Conservation (phyloP, 2,797 vertebrate species). For the Sebastes nivosus region DNA sequence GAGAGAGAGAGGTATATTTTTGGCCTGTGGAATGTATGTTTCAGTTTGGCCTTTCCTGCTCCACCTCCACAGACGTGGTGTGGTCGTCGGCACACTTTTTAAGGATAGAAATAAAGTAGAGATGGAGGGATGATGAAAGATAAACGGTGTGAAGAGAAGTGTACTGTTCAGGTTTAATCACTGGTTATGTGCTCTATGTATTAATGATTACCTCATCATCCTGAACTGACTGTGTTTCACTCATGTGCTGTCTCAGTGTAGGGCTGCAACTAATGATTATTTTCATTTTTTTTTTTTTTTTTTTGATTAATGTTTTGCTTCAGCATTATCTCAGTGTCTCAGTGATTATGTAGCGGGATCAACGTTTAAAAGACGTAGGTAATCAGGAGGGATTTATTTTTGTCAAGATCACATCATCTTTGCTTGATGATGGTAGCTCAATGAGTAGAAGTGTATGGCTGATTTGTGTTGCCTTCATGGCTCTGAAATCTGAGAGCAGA, state of each 20-base stretch:
- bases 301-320: no score
- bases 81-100: background rate
- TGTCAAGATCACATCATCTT: no score
- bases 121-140: background rate
- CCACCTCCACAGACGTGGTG: constrained; percentile 39
- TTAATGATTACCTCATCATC: background rate
- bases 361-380: no score
- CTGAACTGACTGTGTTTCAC: fast-evolving
- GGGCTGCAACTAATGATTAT: background rate
- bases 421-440: no score
- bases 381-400: no score
- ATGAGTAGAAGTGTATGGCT: no score
- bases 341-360: no score
- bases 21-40: constrained; percentile 62
- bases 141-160: background rate
- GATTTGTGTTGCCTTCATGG: no score
- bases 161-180: background rate
- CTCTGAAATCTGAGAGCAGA: no score
- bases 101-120: background rate
- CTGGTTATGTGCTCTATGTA: background rate
- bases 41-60: constrained; percentile 64
- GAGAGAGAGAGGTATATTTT: constrained; percentile 47
- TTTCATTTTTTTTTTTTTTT: no score
- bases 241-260: background rate
- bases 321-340: no score